Evolutionary conservation across 2,797 vertebrate species (phyloP).

Genomic region (Danio tinwini): DNA sequence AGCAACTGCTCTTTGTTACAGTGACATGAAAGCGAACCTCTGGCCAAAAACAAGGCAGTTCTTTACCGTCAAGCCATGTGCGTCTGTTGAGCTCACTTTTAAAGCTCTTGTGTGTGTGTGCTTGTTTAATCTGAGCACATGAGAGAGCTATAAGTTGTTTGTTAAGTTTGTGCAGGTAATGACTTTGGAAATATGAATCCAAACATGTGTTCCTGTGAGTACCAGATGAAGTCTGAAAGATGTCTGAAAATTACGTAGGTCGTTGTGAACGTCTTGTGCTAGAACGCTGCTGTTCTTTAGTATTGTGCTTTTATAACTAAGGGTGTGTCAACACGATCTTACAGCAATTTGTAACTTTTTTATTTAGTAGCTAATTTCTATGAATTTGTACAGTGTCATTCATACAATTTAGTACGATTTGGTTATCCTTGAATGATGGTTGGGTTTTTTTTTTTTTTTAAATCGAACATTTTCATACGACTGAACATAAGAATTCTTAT

Average conservation of each 20-base stretch:
- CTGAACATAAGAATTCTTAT: too few relatives aligned
- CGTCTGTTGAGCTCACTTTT: neutral
- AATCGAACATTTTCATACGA: too few relatives aligned
- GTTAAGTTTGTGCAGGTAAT: conserved; percentile 9
- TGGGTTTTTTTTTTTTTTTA: too few relatives aligned
- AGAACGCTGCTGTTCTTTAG: neutral
- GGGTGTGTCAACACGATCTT: too few relatives aligned
- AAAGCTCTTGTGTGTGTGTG: neutral
- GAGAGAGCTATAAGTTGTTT: conserved; percentile 18
- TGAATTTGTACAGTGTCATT: too few relatives aligned
- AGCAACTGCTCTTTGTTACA: conserved; percentile 49
- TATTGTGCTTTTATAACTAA: too few relatives aligned
- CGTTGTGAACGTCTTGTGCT: neutral
- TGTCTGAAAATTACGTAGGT: neutral
- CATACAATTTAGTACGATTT: too few relatives aligned
- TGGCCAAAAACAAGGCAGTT: conserved; percentile 24
- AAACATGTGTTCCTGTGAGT: conserved; percentile 5
- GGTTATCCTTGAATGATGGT: too few relatives aligned
- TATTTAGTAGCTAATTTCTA: too few relatives aligned
- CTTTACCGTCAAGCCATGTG: neutral
- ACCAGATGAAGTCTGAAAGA: neutral
- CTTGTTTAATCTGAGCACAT: neutral
- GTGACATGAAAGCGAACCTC: conserved; percentile 37
- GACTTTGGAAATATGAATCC: conserved; percentile 29
- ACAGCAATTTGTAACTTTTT: too few relatives aligned